Base-by-base conservation (phyloP, 2,113 vertebrate genomes). In the Laterallus jamaicensis region DNA sequence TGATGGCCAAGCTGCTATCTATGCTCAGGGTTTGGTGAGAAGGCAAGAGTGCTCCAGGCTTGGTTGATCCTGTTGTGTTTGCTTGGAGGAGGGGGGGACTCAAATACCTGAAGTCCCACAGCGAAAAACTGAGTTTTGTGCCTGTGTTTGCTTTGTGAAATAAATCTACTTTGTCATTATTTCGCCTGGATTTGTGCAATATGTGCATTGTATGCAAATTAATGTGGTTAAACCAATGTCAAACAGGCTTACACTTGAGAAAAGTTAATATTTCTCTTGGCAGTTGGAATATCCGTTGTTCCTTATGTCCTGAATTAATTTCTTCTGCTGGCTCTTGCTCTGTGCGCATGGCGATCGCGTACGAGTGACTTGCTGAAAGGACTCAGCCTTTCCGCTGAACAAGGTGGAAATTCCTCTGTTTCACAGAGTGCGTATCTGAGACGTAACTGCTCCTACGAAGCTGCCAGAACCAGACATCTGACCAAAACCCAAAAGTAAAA, bases 231-330 rank as follows among this genome's bases (percentile, higher is more conserved):
- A 91, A 86, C 37, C 58, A 54, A 55, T 82, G 88, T 83, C 62
- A 62, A 71, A 62, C 73, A 44, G 8, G 3, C 76, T 88, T 68
- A 52, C 58, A 35, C 84, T 88, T 78, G 69, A 83, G 62, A 68
- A 58, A 66, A 88, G 86, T 81, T 88, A 91, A 32, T 91, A 54
- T 95, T 96, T 82, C 83, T 96, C 54, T 95, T 95, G 93, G 92
- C 96, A 92, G 15, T 44, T 62, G 37, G 2, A 1, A 69, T 50
- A 66, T 76, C 35, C 73, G 91, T 95, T 94, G 88, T 93, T 96
- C 77, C 55, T 63, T n/a, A 6, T 85, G 55, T 31, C 37, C 91
- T 79, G 69, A 88, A 86, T 94, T 87, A 62, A 86, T 86, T 81
- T 92, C 32, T 95, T 50, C 54, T 86, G 58, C 82, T 2, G 11